These are phyloP conservation scores for Trematomus loennbergii DNA, from an alignment of 2,113 vertebrate species.

Conservation along the genomic window DNA sequence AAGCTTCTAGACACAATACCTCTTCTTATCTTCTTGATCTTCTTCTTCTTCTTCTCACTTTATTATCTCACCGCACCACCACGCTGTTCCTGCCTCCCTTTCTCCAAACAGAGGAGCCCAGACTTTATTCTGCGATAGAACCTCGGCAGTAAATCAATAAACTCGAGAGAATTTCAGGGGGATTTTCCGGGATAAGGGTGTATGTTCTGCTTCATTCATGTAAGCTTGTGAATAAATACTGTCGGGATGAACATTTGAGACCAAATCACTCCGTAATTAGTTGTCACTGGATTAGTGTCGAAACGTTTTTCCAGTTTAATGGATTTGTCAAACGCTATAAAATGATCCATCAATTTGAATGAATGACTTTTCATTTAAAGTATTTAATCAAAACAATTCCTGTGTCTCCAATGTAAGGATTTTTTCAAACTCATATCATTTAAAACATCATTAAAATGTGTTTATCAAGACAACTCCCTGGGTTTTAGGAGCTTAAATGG, in stretches of 20 bases:
- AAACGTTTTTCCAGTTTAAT: conserved; percentile 11
- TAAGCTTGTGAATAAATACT: conserved; percentile 15
- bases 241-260: not conserved
- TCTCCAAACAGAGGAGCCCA: not conserved
- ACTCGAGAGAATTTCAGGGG: not conserved
- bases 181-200: conserved; percentile 16
- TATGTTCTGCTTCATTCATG: conserved; percentile 12
- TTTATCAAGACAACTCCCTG: not conserved
- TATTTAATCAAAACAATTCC: not conserved
- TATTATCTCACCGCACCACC: not conserved
- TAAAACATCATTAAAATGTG: not conserved
- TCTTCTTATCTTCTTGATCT: too few relatives aligned
- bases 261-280: conserved; percentile 17
- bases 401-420: not conserved
- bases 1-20: not conserved
- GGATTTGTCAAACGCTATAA: conserved; percentile 4
- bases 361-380: not conserved
- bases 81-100: not conserved
- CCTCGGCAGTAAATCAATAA: not conserved
- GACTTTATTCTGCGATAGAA: conserved; percentile 11
- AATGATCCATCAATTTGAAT: not conserved
- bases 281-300: conserved; percentile 13
- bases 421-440: not conserved
- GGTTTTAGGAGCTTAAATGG: not conserved
- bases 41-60: not conserved